Base-by-base conservation (phyloP, 37 sponge, comb jelly and placozoan genomes). In the Halichondria panicea region DNA sequence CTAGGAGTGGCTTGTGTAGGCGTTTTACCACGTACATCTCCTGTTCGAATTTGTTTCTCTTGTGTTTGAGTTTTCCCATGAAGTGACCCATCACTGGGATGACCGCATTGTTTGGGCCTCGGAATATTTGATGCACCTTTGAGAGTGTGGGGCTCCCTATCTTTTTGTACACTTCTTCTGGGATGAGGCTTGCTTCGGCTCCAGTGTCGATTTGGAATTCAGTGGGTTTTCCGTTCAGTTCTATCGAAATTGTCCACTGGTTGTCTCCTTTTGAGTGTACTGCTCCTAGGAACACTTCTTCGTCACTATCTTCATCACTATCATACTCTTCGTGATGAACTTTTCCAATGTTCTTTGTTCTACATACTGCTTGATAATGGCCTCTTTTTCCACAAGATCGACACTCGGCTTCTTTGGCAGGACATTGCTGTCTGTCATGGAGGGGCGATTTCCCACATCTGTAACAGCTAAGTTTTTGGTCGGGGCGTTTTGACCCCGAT, bases 171-270 rank as follows among this genome's bases (percentile, higher is more conserved):
- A 24, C 28, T 9, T 4, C 30, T 24, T 36, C 62, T 4, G 75
- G 27, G n/a, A 75, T 60, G 6, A 59, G 63, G 0, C 11, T 38
- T 3, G 42, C 75, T 8, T 75, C 75, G 7, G 75, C 63, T 28
- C 75, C 75, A 15, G 75, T 75, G 28, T 75, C 75, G 1, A 60
- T 39, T 24, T 75, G 9, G 45, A 75, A 75, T 21, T 25, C 33
- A 42, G 40, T 44, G 2, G 63, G 63, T 42, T 39, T 36, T 9
- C 62, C 62, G 25, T 75, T 61, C 30, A 75, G 61, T 32, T 39
- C 45, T 9, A 75, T 19, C 19, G 75, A 43, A 19, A 60, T 46
- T 25, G 28, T 9, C 75, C 75, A 60, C 4, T 43, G 41, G 25
- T 53, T 56, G 43, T 18, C 53, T 1, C 5, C 54, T 50, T 43